Conservation (phyloP, 2,888 invertebrate genomes). For the Salticus scenicus region DNA sequence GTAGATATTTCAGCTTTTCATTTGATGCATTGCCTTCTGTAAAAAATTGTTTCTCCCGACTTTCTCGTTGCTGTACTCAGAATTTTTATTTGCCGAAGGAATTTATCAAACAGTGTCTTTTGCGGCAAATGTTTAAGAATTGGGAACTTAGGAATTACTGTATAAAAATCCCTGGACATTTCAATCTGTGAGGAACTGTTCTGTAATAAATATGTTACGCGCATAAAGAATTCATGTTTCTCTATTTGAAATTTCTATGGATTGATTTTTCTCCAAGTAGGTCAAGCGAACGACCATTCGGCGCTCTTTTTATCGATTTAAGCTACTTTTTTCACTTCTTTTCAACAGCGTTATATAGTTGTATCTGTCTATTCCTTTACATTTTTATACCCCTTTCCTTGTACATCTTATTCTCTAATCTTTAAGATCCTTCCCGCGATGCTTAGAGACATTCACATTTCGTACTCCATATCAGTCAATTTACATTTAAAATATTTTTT, state of each 20-base stretch:
- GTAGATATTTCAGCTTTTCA: too few relatives aligned
- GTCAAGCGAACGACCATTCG: constrained; percentile 31
- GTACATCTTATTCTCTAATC: background rate
- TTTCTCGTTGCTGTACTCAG: too few relatives aligned
- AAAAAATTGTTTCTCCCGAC: too few relatives aligned
- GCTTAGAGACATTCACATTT: background rate
- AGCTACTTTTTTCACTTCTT: constrained; percentile 16
- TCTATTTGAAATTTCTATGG: constrained; percentile 4
- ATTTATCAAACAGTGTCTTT: too few relatives aligned
- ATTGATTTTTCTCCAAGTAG: constrained; percentile 20
- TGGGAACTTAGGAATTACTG: too few relatives aligned
- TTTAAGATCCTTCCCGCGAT: background rate
- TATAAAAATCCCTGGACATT: too few relatives aligned
- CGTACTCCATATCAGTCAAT: background rate
- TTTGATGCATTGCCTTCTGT: too few relatives aligned
- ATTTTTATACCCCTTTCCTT: background rate
- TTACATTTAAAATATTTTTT: too few relatives aligned
- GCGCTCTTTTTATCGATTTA: constrained; percentile 44
- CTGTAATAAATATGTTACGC: background rate
- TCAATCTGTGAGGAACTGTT: background rate
- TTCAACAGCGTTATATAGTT: background rate
- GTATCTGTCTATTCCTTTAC: background rate
- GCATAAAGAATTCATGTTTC: constrained; percentile 3
- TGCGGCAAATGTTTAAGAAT: too few relatives aligned
- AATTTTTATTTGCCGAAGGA: too few relatives aligned